These are phyloP conservation scores for Muscina levida DNA, from an alignment of 2,888 invertebrate species.

Conservation along the genomic window DNA sequence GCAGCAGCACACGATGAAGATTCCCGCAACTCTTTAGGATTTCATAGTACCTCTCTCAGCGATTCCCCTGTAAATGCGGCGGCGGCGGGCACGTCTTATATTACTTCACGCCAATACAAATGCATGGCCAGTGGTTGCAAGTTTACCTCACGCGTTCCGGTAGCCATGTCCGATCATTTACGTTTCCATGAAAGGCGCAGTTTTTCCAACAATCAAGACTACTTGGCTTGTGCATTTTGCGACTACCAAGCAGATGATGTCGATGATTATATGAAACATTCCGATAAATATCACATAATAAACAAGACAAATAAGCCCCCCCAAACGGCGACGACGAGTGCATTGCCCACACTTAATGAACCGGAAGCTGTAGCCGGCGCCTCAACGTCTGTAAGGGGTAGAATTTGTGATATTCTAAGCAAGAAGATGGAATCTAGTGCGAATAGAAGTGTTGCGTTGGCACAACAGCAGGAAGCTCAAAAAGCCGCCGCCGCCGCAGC, in stretches of 20 bases:
- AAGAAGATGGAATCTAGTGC: not conserved
- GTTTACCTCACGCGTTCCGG: conserved; percentile 70
- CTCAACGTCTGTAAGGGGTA: conserved; percentile 60
- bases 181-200: conserved; percentile 71
- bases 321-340: not conserved
- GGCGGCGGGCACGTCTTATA: not conserved
- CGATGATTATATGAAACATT: conserved; percentile 72
- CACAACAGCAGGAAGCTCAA: not conserved
- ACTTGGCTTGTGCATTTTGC: conserved; percentile 73
- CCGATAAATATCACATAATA: conserved; percentile 68
- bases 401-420: conserved; percentile 70
- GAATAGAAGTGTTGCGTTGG: not conserved
- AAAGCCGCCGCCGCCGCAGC: not conserved
- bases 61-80: not conserved
- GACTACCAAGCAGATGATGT: conserved; percentile 68
- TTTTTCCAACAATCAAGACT: conserved; percentile 69
- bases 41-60: not conserved
- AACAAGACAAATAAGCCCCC: conserved; percentile 44
- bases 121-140: conserved; percentile 73
- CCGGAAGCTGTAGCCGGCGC: conserved; percentile 39
- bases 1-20: too few species aligned
- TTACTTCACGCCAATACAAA: conserved; percentile 67
- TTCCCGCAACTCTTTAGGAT: not conserved
- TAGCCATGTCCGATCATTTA: conserved; percentile 74
- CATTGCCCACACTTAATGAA: not conserved